Evolutionary conservation across 2,113 vertebrate species (phyloP).

Genomic region (Podilymbus podiceps): DNA sequence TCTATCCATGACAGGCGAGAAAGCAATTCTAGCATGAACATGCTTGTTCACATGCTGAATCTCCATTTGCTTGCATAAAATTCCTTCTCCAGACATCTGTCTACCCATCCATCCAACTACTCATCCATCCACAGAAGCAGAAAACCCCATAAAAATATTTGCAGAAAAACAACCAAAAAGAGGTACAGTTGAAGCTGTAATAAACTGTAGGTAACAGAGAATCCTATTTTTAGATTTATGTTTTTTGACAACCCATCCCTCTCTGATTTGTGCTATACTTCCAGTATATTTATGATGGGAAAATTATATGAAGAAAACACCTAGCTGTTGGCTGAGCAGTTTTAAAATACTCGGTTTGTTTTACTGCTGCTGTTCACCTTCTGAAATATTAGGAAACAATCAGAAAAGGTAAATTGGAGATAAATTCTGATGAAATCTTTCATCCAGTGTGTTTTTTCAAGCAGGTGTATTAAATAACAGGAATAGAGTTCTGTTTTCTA

Average conservation of each 20-base stretch:
- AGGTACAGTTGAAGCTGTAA: not conserved
- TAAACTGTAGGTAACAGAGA: not conserved
- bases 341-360: not conserved
- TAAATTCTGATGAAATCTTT: not conserved
- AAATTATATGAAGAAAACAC: not conserved
- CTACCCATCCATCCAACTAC: not conserved
- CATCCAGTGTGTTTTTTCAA: not conserved
- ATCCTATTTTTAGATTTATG: not conserved
- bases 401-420: not conserved
- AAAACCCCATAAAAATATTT: not conserved
- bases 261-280: not conserved
- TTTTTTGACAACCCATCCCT: not conserved
- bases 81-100: not conserved
- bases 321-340: not conserved
- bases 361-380: not conserved
- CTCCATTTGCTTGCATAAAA: conserved; percentile 7
- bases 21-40: not conserved
- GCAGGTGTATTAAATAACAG: not conserved
- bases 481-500: not conserved
- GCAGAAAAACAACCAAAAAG: not conserved
- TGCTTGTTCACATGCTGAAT: not conserved
- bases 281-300: not conserved
- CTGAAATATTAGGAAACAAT: not conserved
- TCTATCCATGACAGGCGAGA: not conserved
- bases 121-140: not conserved